Evolutionary conservation across 2,888 invertebrate species (phyloP).

Genomic region (Drosophila mimetica): DNA sequence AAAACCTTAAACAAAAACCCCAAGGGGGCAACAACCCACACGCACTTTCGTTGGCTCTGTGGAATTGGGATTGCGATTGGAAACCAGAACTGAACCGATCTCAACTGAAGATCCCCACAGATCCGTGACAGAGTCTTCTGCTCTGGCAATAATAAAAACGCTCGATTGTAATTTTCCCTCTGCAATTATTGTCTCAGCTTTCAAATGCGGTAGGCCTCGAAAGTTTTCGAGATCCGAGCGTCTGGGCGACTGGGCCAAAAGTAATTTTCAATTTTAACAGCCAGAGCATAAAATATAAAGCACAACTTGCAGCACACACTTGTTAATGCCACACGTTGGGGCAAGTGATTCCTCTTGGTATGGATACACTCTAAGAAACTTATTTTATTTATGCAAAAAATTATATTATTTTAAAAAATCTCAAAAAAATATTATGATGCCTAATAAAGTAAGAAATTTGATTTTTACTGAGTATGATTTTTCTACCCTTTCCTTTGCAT

Average conservation of each 20-base stretch:
- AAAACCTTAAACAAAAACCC: slow-evolving; percentile 48
- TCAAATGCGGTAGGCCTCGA: slow-evolving; percentile 69
- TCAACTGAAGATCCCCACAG: slow-evolving; percentile 33
- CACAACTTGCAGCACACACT: slow-evolving; percentile 53
- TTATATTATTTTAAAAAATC: not conserved
- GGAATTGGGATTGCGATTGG: slow-evolving; percentile 6
- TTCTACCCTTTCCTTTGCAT: too few relatives aligned
- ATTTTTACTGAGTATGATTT: too few relatives aligned
- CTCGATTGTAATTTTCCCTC: slow-evolving; percentile 76
- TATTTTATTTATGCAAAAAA: not conserved
- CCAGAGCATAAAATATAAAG: slow-evolving; percentile 69
- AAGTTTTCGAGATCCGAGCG: slow-evolving; percentile 1
- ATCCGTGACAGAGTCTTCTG: slow-evolving; percentile 48
- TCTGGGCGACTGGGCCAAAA: slow-evolving; percentile 40
- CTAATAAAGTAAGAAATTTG: too few relatives aligned
- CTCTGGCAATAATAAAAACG: slow-evolving; percentile 65
- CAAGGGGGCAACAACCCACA: slow-evolving; percentile 68
- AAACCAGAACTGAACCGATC: not conserved
- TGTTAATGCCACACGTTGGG: slow-evolving; percentile 50
- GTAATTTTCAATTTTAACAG: slow-evolving; percentile 78
- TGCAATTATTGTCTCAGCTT: slow-evolving; percentile 75
- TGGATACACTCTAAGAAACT: not conserved
- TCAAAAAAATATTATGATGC: too few relatives aligned
- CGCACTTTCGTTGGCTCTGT: slow-evolving; percentile 65
- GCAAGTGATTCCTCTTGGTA: slow-evolving; percentile 30